Percentiles rank a stretch among this genome's conserved stretches.
These are phyloP conservation scores for Sinocyclocheilus maitianheensis DNA, from an alignment of 2,113 vertebrate genomes.

Conservation along the genomic window DNA sequence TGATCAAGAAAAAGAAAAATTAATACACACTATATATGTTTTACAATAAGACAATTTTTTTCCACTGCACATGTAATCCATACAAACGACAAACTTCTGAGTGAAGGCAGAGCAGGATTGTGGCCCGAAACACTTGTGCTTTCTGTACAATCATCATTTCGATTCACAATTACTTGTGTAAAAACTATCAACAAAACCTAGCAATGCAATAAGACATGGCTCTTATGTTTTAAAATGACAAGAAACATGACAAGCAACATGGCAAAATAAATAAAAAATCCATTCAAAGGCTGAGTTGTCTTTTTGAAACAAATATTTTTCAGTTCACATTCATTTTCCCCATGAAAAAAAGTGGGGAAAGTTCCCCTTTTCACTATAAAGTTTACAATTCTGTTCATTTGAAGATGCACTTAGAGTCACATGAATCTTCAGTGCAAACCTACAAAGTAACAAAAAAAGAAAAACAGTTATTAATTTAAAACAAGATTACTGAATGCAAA, in stretches of 20 bases:
- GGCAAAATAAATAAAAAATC: too few species aligned
- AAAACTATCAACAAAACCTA: neutral
- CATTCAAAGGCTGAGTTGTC: neutral
- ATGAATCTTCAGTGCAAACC: slow-evolving; percentile 17
- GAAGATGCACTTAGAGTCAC: slow-evolving; percentile 9
- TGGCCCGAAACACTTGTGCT: neutral
- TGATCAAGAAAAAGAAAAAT: neutral
- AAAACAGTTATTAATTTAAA: neutral
- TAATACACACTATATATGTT: neutral
- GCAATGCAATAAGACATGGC: neutral
- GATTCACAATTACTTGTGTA: too few species aligned
- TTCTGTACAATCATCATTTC: neutral
- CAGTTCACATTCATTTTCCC: neutral
- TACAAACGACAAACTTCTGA: neutral
- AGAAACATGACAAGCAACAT: neutral
- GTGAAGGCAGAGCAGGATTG: neutral
- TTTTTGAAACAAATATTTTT: neutral
- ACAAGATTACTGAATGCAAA: neutral
- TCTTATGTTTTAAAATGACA: neutral
- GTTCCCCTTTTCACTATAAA: neutral
- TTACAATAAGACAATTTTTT: neutral
- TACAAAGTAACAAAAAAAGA: neutral
- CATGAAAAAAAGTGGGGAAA: neutral
- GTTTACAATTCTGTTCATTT: slow-evolving; percentile 7
- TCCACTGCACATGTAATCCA: neutral